These are phyloP conservation scores for Eretmocerus hayati DNA, from an alignment of 2,888 invertebrate species.

Conservation along the genomic window DNA sequence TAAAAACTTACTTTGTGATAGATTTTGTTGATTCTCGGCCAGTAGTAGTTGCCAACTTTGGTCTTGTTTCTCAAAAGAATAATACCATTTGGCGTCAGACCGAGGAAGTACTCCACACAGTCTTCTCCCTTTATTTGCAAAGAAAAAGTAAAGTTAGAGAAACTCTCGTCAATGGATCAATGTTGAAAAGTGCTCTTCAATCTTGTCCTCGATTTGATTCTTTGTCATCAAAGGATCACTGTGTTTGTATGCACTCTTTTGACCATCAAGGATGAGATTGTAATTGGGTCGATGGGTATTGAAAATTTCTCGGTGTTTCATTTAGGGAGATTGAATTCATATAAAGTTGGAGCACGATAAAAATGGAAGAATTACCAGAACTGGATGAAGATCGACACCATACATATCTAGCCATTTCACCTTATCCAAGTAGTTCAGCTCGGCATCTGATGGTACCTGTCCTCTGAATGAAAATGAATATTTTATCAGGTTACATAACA, in stretches of 20 bases:
- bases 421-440: conserved; percentile 92
- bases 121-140: conserved; percentile 72
- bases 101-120: conserved; percentile 92
- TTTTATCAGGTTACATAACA: no score
- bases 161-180: neutral
- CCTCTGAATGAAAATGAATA: conserved; percentile 71
- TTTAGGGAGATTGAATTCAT: no score
- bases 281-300: no score
- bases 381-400: conserved; percentile 94
- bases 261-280: no score
- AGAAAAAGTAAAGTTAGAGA: conserved; percentile 1
- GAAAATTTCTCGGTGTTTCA: no score
- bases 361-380: conserved; percentile 58
- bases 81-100: conserved; percentile 91
- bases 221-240: no score
- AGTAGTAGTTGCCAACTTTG: conserved; percentile 96
- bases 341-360: no score
- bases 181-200: neutral
- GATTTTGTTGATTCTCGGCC: conserved; percentile 95
- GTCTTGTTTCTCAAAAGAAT: conserved; percentile 90
- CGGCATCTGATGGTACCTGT: conserved; percentile 84
- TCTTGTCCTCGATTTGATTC: no score
- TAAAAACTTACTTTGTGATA: conserved; percentile 65
- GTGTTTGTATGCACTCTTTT: no score
- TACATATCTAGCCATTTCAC: conserved; percentile 99